Percentiles rank a stretch among this genome's conserved stretches.
These are phyloP conservation scores for Cydia fagiglandana DNA, from an alignment of 1,140 invertebrate species.

Conservation along the genomic window DNA sequence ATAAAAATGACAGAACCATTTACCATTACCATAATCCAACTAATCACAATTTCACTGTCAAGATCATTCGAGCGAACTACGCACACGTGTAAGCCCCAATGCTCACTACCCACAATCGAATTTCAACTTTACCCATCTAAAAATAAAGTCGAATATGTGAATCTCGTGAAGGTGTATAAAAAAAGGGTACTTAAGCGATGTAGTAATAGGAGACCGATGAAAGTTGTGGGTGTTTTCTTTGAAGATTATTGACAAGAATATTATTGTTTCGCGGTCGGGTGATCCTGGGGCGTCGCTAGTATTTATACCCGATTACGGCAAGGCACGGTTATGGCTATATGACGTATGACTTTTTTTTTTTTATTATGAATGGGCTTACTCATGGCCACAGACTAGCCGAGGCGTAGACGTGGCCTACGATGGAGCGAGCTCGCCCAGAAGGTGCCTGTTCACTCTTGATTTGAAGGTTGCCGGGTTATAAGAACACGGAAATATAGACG, in stretches of 20 bases:
- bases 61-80: constrained; percentile 16
- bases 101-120: not conserved
- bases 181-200: constrained; percentile 7
- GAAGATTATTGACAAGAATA: constrained; percentile 21
- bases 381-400: no score
- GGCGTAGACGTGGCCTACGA: no score
- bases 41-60: constrained; percentile 17
- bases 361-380: no score
- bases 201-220: constrained; percentile 4
- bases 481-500: no score
- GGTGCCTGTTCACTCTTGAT: no score
- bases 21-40: not conserved
- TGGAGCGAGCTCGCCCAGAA: no score
- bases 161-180: not conserved
- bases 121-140: not conserved
- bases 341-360: no score
- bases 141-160: not conserved
- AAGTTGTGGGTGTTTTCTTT: constrained; percentile 13
- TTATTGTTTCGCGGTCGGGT: not conserved
- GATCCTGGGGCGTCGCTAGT: not conserved
- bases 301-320: not conserved
- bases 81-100: constrained; percentile 18
- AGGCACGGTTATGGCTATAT: no score
- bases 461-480: no score
- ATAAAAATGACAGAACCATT: not conserved